A percentile compares a stretch with the other conserved stretches of the same genome.
Evolutionary conservation across 2,113 vertebrate species (phyloP).

Genomic region (human): DNA sequence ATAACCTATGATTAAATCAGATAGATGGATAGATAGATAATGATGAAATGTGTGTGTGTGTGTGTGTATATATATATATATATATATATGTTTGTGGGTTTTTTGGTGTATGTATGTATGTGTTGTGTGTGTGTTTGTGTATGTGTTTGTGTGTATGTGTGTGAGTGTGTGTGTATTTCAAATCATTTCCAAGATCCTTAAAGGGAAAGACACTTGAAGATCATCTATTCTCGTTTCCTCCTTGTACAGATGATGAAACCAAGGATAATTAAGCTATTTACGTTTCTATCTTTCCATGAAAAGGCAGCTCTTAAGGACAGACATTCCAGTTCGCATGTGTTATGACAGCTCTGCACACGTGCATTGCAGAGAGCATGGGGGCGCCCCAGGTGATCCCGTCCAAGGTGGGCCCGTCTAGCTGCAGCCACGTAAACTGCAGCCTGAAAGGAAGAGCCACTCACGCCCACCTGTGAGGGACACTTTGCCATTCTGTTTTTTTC

Average conservation of each 20-base stretch:
- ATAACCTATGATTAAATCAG: not conserved
- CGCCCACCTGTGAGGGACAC: not conserved
- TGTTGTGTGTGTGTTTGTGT: not conserved
- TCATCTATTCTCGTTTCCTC: not conserved
- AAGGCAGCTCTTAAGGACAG: fast-evolving
- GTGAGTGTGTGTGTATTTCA: not conserved
- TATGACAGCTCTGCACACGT: too few species aligned
- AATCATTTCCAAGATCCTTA: not conserved
- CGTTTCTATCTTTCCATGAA: not conserved
- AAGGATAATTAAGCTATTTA: too few species aligned
- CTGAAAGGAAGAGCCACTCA: fast-evolving
- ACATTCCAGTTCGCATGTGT: fast-evolving
- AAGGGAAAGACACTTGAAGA: not conserved
- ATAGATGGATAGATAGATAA: not conserved
- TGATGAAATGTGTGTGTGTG: not conserved
- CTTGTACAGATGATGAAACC: not conserved
- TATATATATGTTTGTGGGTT: not conserved
- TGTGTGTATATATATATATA: too few species aligned
- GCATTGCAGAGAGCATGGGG: too few species aligned
- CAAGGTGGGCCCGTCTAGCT: fast-evolving
- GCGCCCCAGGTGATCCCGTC: not conserved
- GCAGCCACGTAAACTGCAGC: not conserved
- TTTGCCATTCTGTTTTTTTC: not conserved
- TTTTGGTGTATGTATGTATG: too few species aligned
- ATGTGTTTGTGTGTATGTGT: fast-evolving